Conservation (phyloP, 2,113 vertebrate species). For the Rynchops niger region DNA sequence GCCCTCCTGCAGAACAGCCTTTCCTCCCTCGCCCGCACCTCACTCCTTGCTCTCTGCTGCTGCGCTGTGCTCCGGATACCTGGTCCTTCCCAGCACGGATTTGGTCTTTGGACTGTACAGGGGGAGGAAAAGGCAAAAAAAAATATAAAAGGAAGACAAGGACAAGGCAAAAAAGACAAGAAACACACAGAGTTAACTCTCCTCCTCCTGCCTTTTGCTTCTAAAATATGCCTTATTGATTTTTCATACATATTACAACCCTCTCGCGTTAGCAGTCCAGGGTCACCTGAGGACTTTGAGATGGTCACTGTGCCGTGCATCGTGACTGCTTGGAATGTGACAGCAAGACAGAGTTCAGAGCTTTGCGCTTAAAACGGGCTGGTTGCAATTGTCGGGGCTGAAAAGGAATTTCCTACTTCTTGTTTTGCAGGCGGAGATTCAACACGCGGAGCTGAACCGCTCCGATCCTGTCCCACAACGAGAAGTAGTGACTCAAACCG, state of each 20-base stretch:
- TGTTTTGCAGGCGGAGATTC: neutral
- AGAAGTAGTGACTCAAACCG: neutral
- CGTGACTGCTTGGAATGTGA: neutral
- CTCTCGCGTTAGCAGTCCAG: neutral
- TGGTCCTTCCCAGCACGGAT: neutral
- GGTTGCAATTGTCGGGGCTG: accelerated
- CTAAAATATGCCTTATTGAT: neutral
- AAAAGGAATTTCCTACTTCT: neutral
- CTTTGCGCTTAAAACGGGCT: neutral
- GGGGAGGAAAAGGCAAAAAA: neutral
- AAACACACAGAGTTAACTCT: neutral
- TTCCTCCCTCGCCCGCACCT: neutral
- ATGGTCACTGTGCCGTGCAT: accelerated
- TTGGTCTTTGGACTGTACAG: neutral
- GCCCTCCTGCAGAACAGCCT: neutral
- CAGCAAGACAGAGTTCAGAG: neutral
- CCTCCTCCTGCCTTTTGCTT: neutral
- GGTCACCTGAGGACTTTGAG: neutral
- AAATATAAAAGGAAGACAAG: neutral
- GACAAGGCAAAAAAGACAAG: neutral
- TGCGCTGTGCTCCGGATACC: neutral
- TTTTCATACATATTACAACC: neutral
- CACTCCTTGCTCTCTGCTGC: neutral
- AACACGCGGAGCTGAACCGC: accelerated
- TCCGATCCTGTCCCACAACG: neutral